Percentiles rank a stretch among this genome's conserved stretches.
Conservation (phyloP, 1,140 invertebrate species). For the Notospermus geniculatus region DNA sequence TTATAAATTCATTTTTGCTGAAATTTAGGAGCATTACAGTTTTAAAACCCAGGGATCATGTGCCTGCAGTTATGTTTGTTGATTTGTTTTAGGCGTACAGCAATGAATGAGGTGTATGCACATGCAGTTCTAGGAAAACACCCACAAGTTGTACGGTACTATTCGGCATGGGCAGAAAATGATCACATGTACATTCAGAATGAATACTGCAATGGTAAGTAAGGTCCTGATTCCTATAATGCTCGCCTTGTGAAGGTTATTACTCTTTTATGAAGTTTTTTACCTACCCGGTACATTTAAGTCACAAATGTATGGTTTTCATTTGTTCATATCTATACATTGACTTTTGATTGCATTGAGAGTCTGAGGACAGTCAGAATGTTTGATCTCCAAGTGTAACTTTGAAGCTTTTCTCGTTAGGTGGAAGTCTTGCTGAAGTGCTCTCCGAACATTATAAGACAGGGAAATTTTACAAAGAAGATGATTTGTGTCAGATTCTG, state of each 20-base stretch:
- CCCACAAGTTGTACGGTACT: slow-evolving; percentile 86
- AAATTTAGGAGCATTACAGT: no score
- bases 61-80: background rate
- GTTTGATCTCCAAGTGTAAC: no score
- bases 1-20: no score
- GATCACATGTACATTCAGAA: slow-evolving; percentile 92
- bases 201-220: slow-evolving; percentile 80
- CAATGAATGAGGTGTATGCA: slow-evolving; percentile 88
- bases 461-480: slow-evolving; percentile 56
- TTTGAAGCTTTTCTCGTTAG: slow-evolving; percentile 35
- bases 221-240: no score
- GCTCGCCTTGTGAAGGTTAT: no score
- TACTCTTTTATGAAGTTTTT: no score
- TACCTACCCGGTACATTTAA: no score
- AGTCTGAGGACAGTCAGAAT: no score
- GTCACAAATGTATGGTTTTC: no score
- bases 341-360: no score
- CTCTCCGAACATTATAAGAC: slow-evolving; percentile 59
- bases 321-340: no score
- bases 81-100: slow-evolving; percentile 64
- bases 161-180: slow-evolving; percentile 90
- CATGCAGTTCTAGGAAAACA: slow-evolving; percentile 86
- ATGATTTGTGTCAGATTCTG: slow-evolving; percentile 67
- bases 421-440: slow-evolving; percentile 71
- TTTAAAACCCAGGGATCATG: background rate